Percentiles rank a stretch among this genome's conserved stretches.
phyloP scores from a whole-genome alignment of 2,113 vertebrate genomes.

The Climacteris rufus region DNA sequence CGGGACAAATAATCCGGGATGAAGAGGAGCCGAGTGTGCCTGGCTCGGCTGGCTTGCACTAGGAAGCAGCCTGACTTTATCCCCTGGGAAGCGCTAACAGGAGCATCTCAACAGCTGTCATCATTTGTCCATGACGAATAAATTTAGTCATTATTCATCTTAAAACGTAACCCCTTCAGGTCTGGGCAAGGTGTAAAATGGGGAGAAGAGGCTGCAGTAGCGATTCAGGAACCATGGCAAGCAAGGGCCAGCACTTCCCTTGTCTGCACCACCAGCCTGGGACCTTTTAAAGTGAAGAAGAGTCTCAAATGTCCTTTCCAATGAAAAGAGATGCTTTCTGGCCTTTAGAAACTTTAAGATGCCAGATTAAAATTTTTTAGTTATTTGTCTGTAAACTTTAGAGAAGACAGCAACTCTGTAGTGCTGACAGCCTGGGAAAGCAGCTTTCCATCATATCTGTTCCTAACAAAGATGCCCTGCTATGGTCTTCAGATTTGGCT shows the following conservation, averaged over 20 bases:
- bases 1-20: not conserved
- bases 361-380: not conserved
- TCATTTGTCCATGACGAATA: slow-evolving; percentile 47
- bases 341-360: not conserved
- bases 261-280: not conserved
- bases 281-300: not conserved
- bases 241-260: not conserved
- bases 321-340: not conserved
- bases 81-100: slow-evolving; percentile 50
- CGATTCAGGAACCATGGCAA: not conserved
- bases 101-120: slow-evolving; percentile 61
- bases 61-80: slow-evolving; percentile 45
- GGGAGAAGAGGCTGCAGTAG: not conserved
- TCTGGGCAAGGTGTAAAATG: slow-evolving; percentile 5
- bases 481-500: rapidly evolving
- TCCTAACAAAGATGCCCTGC: not conserved
- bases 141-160: slow-evolving; percentile 46
- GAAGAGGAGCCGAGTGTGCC: not conserved
- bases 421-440: not conserved
- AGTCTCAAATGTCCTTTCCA: not conserved
- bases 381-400: not conserved
- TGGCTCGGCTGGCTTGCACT: not conserved
- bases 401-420: not conserved
- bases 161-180: slow-evolving; percentile 19
- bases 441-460: not conserved